phyloP scores from a whole-genome alignment of 2,113 vertebrate genomes.

The Dasyornis broadbenti region DNA sequence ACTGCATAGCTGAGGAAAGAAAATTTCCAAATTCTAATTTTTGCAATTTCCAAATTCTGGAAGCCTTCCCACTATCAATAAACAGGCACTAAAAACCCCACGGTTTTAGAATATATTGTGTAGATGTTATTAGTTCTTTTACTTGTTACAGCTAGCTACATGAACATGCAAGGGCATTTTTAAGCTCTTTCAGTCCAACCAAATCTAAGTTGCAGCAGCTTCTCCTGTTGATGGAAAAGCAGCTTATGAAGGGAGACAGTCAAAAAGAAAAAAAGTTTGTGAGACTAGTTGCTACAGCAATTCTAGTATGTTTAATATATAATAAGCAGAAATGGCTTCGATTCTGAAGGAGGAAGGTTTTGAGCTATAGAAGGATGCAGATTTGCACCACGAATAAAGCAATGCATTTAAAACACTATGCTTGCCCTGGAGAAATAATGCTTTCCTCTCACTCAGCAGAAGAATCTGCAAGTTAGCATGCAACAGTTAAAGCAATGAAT shows the following conservation, averaged over 20 bases:
- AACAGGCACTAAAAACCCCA: background rate
- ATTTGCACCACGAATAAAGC: background rate
- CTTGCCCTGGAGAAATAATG: background rate
- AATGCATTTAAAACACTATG: background rate
- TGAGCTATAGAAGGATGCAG: background rate
- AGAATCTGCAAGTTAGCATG: background rate
- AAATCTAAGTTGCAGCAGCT: background rate
- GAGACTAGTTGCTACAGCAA: background rate
- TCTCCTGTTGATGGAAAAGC: background rate
- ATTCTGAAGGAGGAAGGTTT: background rate
- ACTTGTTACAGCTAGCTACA: background rate
- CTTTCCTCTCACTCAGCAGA: background rate
- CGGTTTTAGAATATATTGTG: background rate
- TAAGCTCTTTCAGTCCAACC: background rate
- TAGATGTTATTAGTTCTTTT: background rate
- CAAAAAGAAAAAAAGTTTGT: background rate
- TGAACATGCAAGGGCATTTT: background rate
- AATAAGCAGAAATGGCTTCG: background rate
- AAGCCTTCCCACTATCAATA: background rate
- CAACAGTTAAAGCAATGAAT: background rate
- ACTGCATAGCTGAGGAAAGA: background rate
- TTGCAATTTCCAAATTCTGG: background rate
- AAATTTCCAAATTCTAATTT: too few relatives aligned
- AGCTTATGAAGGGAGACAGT: background rate
- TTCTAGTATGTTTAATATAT: background rate